These are phyloP conservation scores for Dinocampus coccinellae DNA, from an alignment of 2,888 invertebrate genomes.

Conservation along the genomic window DNA sequence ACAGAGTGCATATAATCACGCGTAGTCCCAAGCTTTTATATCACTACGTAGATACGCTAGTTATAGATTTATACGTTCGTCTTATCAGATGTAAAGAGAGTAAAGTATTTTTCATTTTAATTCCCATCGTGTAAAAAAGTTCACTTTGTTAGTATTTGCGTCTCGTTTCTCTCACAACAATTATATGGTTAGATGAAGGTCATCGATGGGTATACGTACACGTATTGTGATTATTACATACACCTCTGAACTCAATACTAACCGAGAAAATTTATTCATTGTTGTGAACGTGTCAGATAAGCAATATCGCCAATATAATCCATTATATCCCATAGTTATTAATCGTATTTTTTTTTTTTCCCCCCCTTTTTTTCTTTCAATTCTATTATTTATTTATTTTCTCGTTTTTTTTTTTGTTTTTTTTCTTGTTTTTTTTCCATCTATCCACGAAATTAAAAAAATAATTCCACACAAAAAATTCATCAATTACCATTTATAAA, in stretches of 20 bases:
- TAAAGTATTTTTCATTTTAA: conserved; percentile 38
- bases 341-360: background rate
- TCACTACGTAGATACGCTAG: conserved; percentile 55
- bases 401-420: background rate
- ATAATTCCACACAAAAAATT: no score
- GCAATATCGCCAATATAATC: conserved; percentile 3
- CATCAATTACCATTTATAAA: no score
- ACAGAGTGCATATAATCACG: conserved; percentile 46
- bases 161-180: background rate
- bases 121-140: background rate
- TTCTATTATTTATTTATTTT: background rate
- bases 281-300: background rate
- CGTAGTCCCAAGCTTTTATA: conserved; percentile 54
- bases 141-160: no score
- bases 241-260: no score
- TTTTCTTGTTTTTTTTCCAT: no score
- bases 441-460: no score
- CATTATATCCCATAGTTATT: conserved; percentile 4
- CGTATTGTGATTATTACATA: background rate
- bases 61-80: conserved; percentile 54
- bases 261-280: background rate
- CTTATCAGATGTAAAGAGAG: conserved; percentile 53
- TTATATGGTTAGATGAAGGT: background rate
- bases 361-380: background rate
- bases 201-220: background rate